Base-by-base conservation (phyloP, 2,888 invertebrate genomes). In the Hydropsyche betteni region DNA sequence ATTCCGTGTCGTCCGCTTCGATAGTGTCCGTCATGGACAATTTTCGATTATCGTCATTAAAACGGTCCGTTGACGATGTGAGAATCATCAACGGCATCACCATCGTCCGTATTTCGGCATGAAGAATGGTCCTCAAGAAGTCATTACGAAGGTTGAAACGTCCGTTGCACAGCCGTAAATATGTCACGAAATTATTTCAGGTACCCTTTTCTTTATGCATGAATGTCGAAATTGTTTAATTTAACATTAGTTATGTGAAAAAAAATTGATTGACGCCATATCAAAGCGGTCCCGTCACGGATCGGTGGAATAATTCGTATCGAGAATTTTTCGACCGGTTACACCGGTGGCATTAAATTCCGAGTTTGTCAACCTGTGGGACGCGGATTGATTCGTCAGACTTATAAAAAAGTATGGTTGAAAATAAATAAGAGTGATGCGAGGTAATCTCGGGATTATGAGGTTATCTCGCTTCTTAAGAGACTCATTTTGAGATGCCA, bases 1-100 rank as follows among this genome's bases (percentile, higher is more conserved):
- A 64, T 64, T 36, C 64, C 36, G 4, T 64, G 64, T 64, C 64
- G 34, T 34, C 24, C 36, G 34, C 33, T 64, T 64, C 44, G 64
- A 64, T 64, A 36, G 36, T 64, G 64, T 64, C 36, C 24, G 64
- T 64, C 64, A 64, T 34, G 64, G 64, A 34, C n/a, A 64, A 64
- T 64, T 64, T 64, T 64, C 64, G 64, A 64, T 64, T 64, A 24
- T 36, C 8, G 34, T 64, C 64, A 64, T 64, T 64, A 36, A n/a
- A 64, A 33, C 36, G 64, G 55, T 14, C 4, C 44, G 44, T 36
- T 64, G 64, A 64, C 34, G 64, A 64, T 36, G 64, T 64, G 64
- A 64, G n/a, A 34, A 55, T 55, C 55, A 6, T 55, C 44, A 44
- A 44, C 44, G 44, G 24, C 24, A 24, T 24, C 24, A 24, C 24